Evolutionary conservation across 2,113 vertebrate species (phyloP).

Genomic region (Syrrhaptes paradoxus): DNA sequence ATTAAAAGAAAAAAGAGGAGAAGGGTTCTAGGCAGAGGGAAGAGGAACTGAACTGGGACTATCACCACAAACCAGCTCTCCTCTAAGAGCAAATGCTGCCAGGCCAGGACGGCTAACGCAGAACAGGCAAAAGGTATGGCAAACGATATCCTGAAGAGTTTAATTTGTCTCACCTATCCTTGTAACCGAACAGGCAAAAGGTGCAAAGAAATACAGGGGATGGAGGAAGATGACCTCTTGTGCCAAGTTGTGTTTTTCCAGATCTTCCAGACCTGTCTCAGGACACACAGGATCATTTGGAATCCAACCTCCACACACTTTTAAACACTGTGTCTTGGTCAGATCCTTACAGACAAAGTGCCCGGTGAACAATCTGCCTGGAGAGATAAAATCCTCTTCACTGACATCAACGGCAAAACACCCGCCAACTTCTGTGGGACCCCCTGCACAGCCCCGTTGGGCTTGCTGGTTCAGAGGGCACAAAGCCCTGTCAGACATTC

Average conservation of each 20-base stretch:
- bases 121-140: no score
- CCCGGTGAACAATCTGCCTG: not conserved
- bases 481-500: not conserved
- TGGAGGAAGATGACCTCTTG: not conserved
- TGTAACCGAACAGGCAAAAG: not conserved
- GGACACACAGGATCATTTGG: not conserved
- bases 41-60: not conserved
- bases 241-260: not conserved
- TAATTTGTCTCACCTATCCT: not conserved
- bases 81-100: not conserved
- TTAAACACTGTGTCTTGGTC: not conserved
- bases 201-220: not conserved
- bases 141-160: not conserved
- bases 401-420: not conserved
- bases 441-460: rapidly evolving
- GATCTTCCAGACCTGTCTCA: not conserved
- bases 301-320: not conserved
- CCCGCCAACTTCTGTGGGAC: rapidly evolving
- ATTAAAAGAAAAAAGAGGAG: not conserved
- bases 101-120: not conserved
- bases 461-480: not conserved
- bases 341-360: not conserved
- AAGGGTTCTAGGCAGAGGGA: not conserved
- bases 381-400: not conserved
- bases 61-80: not conserved